Conservation (phyloP, 2,113 vertebrate species). For the Atherinomorus stipes region DNA sequence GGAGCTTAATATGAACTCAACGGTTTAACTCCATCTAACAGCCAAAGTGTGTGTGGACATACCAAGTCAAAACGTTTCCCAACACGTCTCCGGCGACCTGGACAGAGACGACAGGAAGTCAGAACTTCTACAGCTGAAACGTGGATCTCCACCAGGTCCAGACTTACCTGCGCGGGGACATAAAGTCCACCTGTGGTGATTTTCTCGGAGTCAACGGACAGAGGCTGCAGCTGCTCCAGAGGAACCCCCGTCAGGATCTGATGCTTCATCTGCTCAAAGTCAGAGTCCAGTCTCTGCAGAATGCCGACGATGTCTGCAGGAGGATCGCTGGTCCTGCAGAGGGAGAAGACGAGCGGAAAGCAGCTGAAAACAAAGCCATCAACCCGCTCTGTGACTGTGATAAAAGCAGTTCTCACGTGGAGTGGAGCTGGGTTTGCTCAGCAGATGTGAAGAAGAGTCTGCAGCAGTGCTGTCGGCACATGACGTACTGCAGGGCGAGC, state of each 20-base stretch:
- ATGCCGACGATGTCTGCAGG: slow-evolving; percentile 38
- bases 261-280: slow-evolving; percentile 67
- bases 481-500: slow-evolving; percentile 69
- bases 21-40: too few species aligned
- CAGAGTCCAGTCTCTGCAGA: slow-evolving; percentile 65
- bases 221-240: slow-evolving; percentile 68
- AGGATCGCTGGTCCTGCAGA: slow-evolving; percentile 38
- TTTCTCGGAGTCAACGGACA: slow-evolving; percentile 61
- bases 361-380: too few species aligned
- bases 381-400: too few species aligned
- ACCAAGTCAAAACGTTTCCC: slow-evolving; percentile 14
- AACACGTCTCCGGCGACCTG: slow-evolving; percentile 29
- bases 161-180: slow-evolving; percentile 61
- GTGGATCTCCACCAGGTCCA: neutral
- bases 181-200: slow-evolving; percentile 27
- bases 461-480: slow-evolving; percentile 78
- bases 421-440: slow-evolving; percentile 17
- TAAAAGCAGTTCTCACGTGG: neutral
- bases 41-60: slow-evolving; percentile 16
- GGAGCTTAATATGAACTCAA: too few species aligned
- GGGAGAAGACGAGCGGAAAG: neutral
- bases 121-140: neutral
- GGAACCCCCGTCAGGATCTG: slow-evolving; percentile 69
- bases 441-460: slow-evolving; percentile 27
- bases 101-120: neutral